These are phyloP conservation scores for Melanchra persicariae DNA, from an alignment of 2,888 invertebrate genomes.

Conservation along the genomic window DNA sequence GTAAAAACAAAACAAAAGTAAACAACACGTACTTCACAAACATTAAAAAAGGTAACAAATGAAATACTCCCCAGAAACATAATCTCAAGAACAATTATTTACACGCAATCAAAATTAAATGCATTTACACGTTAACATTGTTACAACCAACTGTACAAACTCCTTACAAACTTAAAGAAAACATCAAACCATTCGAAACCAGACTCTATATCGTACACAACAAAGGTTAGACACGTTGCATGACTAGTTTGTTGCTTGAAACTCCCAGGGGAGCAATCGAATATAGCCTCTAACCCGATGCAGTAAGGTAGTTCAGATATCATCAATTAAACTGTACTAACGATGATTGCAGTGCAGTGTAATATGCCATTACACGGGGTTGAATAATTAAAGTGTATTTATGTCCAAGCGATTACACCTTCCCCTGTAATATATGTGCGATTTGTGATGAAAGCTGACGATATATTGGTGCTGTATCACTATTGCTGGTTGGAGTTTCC, in stretches of 20 bases:
- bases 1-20: not conserved
- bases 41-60: slow-evolving; percentile 1
- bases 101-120: slow-evolving; percentile 64
- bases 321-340: slow-evolving; percentile 59
- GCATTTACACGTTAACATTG: slow-evolving; percentile 55
- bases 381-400: slow-evolving; percentile 63
- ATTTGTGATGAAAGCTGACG: slow-evolving; percentile 29
- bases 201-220: slow-evolving; percentile 22
- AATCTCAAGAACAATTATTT: slow-evolving; percentile 53
- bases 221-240: slow-evolving; percentile 24
- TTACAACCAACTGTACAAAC: slow-evolving; percentile 34
- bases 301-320: slow-evolving; percentile 43
- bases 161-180: slow-evolving; percentile 24
- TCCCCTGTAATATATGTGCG: slow-evolving; percentile 25
- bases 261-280: slow-evolving; percentile 48
- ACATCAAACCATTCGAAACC: slow-evolving; percentile 5
- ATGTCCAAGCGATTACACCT: slow-evolving; percentile 53
- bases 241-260: slow-evolving; percentile 10
- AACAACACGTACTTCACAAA: slow-evolving; percentile 3
- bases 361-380: slow-evolving; percentile 54
- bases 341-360: slow-evolving; percentile 62
- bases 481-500: not conserved
- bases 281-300: slow-evolving; percentile 47
- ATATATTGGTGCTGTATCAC: slow-evolving; percentile 7
- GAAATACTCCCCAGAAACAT: slow-evolving; percentile 30